Evolutionary conservation across 2,888 invertebrate species (phyloP), one percentile per base, ranked within the genome.

Genomic region (Idaea aversata): DNA sequence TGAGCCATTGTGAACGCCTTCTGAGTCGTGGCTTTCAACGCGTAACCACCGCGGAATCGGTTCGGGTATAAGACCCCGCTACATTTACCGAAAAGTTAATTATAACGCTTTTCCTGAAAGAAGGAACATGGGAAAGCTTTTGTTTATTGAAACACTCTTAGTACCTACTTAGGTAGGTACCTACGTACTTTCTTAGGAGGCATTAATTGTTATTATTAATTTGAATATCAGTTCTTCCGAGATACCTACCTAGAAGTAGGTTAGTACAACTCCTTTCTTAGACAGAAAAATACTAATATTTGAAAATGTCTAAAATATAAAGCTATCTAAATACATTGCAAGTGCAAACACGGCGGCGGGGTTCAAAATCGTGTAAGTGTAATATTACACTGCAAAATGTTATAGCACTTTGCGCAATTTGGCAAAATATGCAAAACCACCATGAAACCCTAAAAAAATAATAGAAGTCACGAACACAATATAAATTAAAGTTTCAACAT

Each of bases 401-500:
- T 16, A 15, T 5, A 58, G 58, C 16, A 58, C 5, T 58, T 58
- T 58, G 3, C 6, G 15, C 3, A 58, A 58, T 58, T 58, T 15
- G 16, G 16, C 16, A 58, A 58, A 58, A 15, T 58, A 64, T n/a
- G 34, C 34, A 61, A 57, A 16, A 72, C 77, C 77, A 81, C 78
- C 82, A 76, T 84, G 75, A 81, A 87, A 85, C 79, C 77, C 79
- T 69, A 76, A 77, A 77, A 75, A 81, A 84, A 88, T 86, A 78
- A 75, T 78, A 84, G 83, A 86, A 90, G 91, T 92, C 93, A 93
- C 91, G 91, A 88, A 86, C 83, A 72, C 67, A 79, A 82, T 78
- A 91, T 93, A 93, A 91, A 93, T 92, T 86, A 88, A 85, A 83
- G 77, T 81, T 87, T 82, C 85, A 85, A 88, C 90, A 92, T 91